Base-by-base conservation (phyloP, 1,140 invertebrate species). In the Caenorhabditis remanei region DNA sequence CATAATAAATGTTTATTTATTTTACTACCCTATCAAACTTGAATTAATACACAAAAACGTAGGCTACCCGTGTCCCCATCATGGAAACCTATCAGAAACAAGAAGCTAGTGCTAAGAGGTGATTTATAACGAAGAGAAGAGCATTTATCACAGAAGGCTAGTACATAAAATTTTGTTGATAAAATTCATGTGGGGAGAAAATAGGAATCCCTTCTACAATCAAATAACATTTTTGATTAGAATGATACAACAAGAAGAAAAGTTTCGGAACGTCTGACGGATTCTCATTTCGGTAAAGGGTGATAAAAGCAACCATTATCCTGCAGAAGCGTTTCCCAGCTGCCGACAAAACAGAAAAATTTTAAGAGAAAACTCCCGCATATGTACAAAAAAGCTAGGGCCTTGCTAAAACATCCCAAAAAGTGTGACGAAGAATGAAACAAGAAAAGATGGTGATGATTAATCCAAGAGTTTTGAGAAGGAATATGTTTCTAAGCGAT, bases 101-200 rank as follows among this genome's bases (percentile, higher is more conserved):
- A 32, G 7, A 32, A 32, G 13, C n/a, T 63, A 32, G 8, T 21
- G 9, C n/a, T 21, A 40, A 24, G 14, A 46, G 21, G 46, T 50
- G 40, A 53, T 48, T 46, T 32, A 63, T 11, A 79, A 21, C 4
- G 21, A 50, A 50, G n/a, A 48, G 24, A 32, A 24, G 40, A 21
- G 41, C 43, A 50, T 79, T 79, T 50, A 79, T 79, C 71, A 79
- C 71, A 79, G 71, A 79, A 50, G 19, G 53, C 71, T 40, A 79
- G 53, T 79, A 79, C 71, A 79, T 79, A 79, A 79, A 41, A 79
- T 24, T 3, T 9, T 6, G 24, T 21, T 9, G 46, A 41, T 13
- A 79, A 50, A 46, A 8, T 21, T 79, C 21, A n/a, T 40, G 24
- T 14, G 61, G 14, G 61, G 11, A 40, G 14, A 63, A n/a, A 71